These are phyloP conservation scores for Oasisia sp. DNA, from an alignment of 2,888 invertebrate species.

Conservation along the genomic window DNA sequence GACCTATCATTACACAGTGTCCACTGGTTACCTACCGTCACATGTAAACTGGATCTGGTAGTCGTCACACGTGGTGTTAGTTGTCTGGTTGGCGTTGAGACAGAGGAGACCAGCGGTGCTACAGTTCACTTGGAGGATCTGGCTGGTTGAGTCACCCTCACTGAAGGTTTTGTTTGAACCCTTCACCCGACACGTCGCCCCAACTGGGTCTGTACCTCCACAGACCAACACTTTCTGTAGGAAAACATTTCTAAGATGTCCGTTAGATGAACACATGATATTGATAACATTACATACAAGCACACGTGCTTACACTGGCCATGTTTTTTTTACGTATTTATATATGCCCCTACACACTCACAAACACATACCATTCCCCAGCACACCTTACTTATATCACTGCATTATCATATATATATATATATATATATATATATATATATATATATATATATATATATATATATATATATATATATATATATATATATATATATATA, in stretches of 20 bases:
- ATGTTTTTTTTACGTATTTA: too few relatives aligned
- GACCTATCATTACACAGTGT: background rate
- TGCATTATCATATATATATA: too few relatives aligned
- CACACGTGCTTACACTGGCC: background rate
- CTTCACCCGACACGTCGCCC: background rate
- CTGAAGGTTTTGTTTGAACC: background rate
- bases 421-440: too few relatives aligned
- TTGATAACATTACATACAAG: background rate
- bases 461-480: too few relatives aligned
- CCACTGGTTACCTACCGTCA: background rate
- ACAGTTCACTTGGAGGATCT: background rate
- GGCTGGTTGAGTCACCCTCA: background rate
- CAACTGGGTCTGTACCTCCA: background rate
- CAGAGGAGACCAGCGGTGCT: conserved; percentile 2
- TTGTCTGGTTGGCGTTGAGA: conserved; percentile 21
- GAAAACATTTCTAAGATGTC: background rate
- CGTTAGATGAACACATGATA: background rate
- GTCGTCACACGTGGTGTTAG: background rate
- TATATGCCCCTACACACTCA: too few relatives aligned
- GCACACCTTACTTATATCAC: too few relatives aligned
- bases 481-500: too few relatives aligned
- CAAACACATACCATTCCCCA: too few relatives aligned
- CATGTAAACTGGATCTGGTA: background rate
- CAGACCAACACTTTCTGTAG: background rate
- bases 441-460: too few relatives aligned